Evolutionary conservation across 1,140 invertebrate genomes (phyloP).

Genomic region (Calephelis virginiensis): DNA sequence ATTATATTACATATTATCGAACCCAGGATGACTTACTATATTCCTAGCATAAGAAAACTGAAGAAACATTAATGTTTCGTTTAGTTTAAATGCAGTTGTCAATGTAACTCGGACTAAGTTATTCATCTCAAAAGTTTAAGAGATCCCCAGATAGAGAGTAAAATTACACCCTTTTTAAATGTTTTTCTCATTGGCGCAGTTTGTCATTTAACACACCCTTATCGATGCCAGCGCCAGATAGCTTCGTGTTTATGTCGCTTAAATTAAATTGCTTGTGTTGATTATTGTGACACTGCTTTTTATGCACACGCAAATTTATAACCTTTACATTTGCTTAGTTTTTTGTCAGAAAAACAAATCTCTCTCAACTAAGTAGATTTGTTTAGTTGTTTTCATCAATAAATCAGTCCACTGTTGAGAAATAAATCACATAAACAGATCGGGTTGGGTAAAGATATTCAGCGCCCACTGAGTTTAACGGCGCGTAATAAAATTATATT

Average conservation of each 20-base stretch:
- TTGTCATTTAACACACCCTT: constrained; percentile 73
- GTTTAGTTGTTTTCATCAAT: constrained; percentile 45
- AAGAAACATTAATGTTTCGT: too few species aligned
- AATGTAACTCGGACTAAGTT: constrained; percentile 7
- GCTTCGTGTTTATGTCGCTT: constrained; percentile 68
- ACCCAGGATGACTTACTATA: too few species aligned
- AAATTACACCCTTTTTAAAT: constrained; percentile 67
- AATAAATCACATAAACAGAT: constrained; percentile 26
- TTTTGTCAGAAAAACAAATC: background rate
- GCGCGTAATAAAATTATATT: constrained; percentile 63
- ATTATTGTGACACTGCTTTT: constrained; percentile 68
- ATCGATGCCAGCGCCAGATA: constrained; percentile 70
- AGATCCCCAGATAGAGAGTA: constrained; percentile 59
- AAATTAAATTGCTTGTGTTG: constrained; percentile 71
- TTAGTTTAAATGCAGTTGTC: background rate
- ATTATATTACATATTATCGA: too few species aligned
- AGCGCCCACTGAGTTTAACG: constrained; percentile 40
- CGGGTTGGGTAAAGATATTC: constrained; percentile 33
- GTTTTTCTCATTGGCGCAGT: constrained; percentile 63
- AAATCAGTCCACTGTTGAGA: background rate
- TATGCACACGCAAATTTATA: constrained; percentile 56
- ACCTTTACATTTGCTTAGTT: constrained; percentile 9
- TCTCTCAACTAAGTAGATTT: constrained; percentile 25
- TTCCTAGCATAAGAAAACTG: too few species aligned
- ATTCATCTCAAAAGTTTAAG: background rate